A percentile compares a stretch with the other conserved stretches of the same genome.
Evolutionary conservation across 2,113 vertebrate species (phyloP).

Genomic region (Genyomyrus donnyi): DNA sequence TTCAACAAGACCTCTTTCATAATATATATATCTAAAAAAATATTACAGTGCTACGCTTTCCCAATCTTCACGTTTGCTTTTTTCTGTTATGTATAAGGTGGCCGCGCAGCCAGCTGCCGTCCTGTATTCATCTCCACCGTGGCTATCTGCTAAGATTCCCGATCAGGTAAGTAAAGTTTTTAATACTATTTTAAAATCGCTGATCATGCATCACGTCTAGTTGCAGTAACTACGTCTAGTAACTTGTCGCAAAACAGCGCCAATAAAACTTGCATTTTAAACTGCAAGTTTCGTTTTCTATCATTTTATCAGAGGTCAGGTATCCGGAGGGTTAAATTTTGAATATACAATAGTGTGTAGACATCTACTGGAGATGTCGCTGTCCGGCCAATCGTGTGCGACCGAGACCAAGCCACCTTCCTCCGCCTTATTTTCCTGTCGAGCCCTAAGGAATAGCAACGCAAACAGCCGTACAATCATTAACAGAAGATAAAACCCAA

Average conservation of each 20-base stretch:
- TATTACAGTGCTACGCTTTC: neutral
- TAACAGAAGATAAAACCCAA: neutral
- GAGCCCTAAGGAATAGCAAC: neutral
- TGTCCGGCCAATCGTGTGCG: constrained; percentile 31
- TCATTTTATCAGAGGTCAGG: neutral
- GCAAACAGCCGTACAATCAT: neutral
- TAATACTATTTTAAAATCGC: neutral
- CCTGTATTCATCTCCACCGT: neutral
- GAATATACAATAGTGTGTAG: constrained; percentile 26
- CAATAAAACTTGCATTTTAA: neutral
- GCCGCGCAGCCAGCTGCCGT: neutral
- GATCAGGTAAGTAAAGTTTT: neutral
- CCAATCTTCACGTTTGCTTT: neutral
- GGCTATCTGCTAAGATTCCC: neutral
- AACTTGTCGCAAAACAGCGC: neutral
- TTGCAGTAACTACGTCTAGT: neutral
- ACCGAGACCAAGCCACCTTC: neutral
- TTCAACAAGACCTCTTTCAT: neutral
- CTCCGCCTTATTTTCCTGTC: neutral
- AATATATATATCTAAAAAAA: neutral
- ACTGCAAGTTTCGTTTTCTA: neutral
- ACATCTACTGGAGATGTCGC: constrained; percentile 37
- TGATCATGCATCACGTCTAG: neutral
- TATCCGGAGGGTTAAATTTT: constrained; percentile 2
- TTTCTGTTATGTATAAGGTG: neutral